Conservation (phyloP, 2,113 vertebrate species). For the Chiloscyllium plagiosum region DNA sequence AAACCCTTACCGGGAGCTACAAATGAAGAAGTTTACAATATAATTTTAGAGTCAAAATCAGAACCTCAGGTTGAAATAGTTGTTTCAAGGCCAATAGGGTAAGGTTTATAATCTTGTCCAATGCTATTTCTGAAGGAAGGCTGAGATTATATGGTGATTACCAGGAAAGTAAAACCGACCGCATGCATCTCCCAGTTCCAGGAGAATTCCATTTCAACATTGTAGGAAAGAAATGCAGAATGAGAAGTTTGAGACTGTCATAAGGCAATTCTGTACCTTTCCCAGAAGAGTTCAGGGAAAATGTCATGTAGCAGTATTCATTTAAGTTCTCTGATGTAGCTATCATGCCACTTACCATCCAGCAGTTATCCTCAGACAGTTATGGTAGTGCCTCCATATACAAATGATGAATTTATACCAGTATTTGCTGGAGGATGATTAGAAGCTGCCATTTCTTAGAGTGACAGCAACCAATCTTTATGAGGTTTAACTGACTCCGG, state of each 20-base stretch:
- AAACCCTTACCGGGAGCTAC: slow-evolving; percentile 95
- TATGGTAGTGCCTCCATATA: neutral
- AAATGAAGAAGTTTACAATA: slow-evolving; percentile 99
- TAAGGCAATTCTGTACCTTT: neutral
- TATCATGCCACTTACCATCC: neutral
- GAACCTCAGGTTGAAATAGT: slow-evolving; percentile 98
- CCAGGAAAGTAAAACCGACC: neutral
- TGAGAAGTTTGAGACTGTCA: neutral
- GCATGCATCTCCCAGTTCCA: neutral
- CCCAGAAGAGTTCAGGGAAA: neutral
- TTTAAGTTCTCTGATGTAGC: neutral
- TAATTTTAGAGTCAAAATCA: slow-evolving; percentile 97
- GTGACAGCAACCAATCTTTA: no score
- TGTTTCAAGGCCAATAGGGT: slow-evolving; percentile 97
- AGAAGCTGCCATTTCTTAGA: neutral
- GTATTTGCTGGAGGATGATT: neutral
- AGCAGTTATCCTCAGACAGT: neutral
- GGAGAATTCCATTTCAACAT: neutral
- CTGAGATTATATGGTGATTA: neutral
- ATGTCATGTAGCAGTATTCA: neutral
- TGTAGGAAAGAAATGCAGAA: neutral
- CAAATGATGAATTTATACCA: neutral
- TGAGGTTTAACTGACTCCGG: no score
- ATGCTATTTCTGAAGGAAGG: neutral
- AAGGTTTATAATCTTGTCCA: slow-evolving; percentile 51